These are phyloP conservation scores for Gobio occitaniae DNA, from an alignment of 2,797 vertebrate genomes.

Conservation along the genomic window DNA sequence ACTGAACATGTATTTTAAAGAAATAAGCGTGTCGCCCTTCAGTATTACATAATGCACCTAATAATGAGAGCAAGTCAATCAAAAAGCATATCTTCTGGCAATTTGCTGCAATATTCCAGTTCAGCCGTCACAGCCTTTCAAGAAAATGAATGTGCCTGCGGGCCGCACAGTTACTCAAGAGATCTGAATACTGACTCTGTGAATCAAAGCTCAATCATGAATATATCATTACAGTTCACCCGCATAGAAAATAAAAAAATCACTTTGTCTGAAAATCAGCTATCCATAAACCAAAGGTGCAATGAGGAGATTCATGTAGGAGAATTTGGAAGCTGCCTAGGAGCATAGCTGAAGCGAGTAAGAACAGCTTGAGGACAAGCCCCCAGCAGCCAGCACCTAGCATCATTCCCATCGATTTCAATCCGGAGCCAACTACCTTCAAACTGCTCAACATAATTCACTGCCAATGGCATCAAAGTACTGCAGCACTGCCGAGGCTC, in stretches of 20 bases:
- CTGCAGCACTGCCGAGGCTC: conserved; percentile 48
- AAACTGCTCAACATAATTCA: conserved; percentile 50
- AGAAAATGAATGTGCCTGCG: conserved; percentile 16
- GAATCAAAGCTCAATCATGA: conserved; percentile 31
- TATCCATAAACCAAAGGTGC: not conserved
- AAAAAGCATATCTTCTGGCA: not conserved
- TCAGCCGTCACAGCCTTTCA: conserved; percentile 8
- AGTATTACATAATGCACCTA: not conserved
- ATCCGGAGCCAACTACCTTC: conserved; percentile 49
- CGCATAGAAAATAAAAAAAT: not conserved
- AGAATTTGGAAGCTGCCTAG: conserved; percentile 27
- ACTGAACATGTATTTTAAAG: not conserved
- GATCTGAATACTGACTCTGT: conserved; percentile 10
- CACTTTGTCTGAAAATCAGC: not conserved
- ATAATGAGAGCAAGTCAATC: conserved; percentile 3
- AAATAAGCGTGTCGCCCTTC: not conserved
- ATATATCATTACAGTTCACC: conserved; percentile 6
- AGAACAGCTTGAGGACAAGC: conserved; percentile 53
- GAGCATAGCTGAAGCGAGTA: conserved; percentile 29
- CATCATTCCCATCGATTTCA: conserved; percentile 58
- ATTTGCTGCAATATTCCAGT: conserved; percentile 12
- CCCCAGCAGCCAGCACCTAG: conserved; percentile 54
- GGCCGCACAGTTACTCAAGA: conserved; percentile 10
- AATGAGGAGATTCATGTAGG: conserved; percentile 19
- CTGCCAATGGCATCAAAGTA: conserved; percentile 46